Base-by-base conservation (phyloP, 2,888 invertebrate species). In the Anarsia innoxiella region DNA sequence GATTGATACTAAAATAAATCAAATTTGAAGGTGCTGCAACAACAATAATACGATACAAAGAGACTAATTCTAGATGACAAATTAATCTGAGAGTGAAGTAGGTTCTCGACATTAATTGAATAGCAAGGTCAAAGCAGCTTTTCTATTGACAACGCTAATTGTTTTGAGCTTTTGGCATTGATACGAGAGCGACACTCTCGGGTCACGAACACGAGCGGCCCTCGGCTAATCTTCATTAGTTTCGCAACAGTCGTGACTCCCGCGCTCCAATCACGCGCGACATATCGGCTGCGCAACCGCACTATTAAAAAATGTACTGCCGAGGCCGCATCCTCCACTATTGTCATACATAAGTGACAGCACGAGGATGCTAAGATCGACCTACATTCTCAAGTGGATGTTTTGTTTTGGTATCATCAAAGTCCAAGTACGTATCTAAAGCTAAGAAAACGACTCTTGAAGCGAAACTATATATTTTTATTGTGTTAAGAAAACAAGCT, bases 191-290 rank as follows among this genome's bases (percentile, higher is more conserved):
- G 13, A 15, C 12, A 15, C 15, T 30, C 23, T n/a, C 32, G 32
- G 9, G 32, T 32, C n/a, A n/a, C n/a, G n/a, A n/a, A n/a, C 26
- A 33, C 33, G 26, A 26, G 25, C 8, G 10, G 6, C 12, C 4
- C 12, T 12, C 12, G 12, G 23, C 26, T 25, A 30, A 23, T 28
- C 29, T 32, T 33, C 23, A 32, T 27, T 26, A 23, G 48, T 74
- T 64, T 66, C 63, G 60, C 59, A 74, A 74, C 47, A 43, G 50
- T 73, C 76, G 75, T 77, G 76, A 71, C 64, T 60, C 42, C 48
- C 42, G 54, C 59, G 56, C 49, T 49, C 54, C 62, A 61, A 74
- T 71, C 71, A 54, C 55, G 50, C 47, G 53, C 51, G 59, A 63
- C 64, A 59, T 54, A 59, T 56, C 58, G 50, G 45, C 46, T 41